These are phyloP conservation scores for Hylia prasina DNA, from an alignment of 2,113 vertebrate species.

Conservation along the genomic window DNA sequence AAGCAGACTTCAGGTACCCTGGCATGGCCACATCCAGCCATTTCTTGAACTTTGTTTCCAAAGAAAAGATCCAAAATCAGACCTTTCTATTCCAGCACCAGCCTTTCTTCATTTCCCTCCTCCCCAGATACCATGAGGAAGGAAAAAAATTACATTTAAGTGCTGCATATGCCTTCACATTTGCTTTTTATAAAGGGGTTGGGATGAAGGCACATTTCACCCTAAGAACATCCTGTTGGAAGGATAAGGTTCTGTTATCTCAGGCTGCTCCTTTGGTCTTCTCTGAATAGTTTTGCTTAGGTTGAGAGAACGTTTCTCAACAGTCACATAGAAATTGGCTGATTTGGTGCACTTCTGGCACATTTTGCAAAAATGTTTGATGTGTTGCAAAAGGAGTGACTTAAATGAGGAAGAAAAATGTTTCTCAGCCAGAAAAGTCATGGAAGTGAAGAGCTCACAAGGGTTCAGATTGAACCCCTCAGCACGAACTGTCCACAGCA, in stretches of 20 bases:
- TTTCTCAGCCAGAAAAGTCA: neutral
- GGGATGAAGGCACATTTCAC: neutral
- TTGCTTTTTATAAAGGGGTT: neutral
- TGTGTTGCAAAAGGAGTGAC: neutral
- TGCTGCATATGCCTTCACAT: neutral
- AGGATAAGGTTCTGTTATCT: neutral
- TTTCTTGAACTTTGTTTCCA: neutral
- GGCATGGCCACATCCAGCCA: neutral
- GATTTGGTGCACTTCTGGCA: neutral
- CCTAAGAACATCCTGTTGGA: neutral
- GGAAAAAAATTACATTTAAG: neutral
- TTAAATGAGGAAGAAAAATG: neutral
- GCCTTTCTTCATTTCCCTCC: neutral
- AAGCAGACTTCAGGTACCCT: neutral
- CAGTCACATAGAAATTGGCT: neutral
- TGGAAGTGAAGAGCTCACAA: neutral
- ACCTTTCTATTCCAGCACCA: neutral
- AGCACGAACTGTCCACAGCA: neutral
- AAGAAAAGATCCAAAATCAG: neutral
- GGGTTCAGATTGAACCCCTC: neutral
- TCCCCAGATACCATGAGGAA: fast-evolving
- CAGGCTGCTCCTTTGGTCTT: neutral
- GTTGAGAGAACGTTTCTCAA: neutral
- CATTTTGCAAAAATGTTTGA: neutral
- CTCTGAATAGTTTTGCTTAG: neutral